These are phyloP conservation scores for Phyllotis vaccarum DNA, from an alignment of 2,797 vertebrate genomes.

Conservation along the genomic window DNA sequence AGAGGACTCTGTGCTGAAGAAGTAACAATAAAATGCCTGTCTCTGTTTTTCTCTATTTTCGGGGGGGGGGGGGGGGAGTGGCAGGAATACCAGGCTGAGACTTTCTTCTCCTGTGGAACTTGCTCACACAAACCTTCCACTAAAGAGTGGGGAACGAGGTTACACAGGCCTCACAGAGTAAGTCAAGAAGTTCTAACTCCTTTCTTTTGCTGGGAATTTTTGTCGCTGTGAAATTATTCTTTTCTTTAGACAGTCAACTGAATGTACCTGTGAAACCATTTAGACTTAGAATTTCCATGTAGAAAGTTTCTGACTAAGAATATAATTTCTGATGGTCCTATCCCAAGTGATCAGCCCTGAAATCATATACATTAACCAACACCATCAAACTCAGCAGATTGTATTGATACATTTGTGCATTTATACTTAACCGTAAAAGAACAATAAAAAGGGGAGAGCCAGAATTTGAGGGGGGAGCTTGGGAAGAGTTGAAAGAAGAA, in stretches of 20 bases:
- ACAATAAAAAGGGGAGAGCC: neutral
- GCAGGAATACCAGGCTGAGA: neutral
- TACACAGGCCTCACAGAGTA: neutral
- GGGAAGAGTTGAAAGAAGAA: neutral
- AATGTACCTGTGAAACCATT: neutral
- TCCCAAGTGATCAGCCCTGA: neutral
- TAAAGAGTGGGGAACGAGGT: neutral
- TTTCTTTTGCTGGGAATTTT: constrained; percentile 46
- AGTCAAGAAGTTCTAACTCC: constrained; percentile 6
- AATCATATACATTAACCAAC: neutral
- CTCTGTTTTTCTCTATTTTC: neutral
- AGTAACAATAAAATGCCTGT: neutral
- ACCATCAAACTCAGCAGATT: neutral
- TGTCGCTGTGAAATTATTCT: constrained; percentile 2
- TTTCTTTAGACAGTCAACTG: neutral
- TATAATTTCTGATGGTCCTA: neutral
- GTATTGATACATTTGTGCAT: neutral
- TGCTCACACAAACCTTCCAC: neutral
- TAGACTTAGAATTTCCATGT: neutral
- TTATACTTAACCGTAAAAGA: neutral
- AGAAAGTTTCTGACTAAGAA: constrained; percentile 44
- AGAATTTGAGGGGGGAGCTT: too few relatives aligned
- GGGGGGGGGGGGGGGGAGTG: neutral
- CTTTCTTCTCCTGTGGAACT: constrained; percentile 17
- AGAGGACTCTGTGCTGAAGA: neutral